A percentile compares a stretch with the other conserved stretches of the same genome.
Evolutionary conservation across 2,797 vertebrate species (phyloP).

Genomic region (Neoniphon sammara): DNA sequence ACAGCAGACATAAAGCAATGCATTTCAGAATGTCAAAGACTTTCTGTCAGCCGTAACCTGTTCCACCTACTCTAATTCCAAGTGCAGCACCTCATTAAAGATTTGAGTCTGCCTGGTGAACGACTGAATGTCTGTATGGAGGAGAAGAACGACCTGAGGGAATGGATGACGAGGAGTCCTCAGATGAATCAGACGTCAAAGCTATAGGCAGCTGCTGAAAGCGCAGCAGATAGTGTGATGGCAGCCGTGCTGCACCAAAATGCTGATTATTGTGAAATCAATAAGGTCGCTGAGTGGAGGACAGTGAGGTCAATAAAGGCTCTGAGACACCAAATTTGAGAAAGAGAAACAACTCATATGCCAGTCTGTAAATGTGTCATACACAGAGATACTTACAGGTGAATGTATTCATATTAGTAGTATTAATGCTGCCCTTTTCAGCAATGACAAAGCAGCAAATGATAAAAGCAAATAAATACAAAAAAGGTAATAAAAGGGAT

Average conservation of each 20-base stretch:
- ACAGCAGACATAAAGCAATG: too few relatives aligned
- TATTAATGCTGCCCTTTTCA: too few relatives aligned
- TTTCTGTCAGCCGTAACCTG: background rate
- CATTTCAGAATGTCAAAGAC: background rate
- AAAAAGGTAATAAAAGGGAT: too few relatives aligned
- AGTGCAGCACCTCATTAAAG: constrained; percentile 3
- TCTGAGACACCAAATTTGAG: too few relatives aligned
- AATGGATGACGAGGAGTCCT: background rate
- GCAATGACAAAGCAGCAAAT: too few relatives aligned
- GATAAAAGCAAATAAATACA: too few relatives aligned
- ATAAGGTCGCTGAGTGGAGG: background rate
- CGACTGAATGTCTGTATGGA: background rate
- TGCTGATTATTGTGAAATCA: background rate
- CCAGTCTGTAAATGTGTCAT: too few relatives aligned
- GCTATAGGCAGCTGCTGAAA: background rate
- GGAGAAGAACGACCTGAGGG: background rate
- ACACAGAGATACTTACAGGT: too few relatives aligned
- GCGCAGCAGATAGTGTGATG: too few relatives aligned
- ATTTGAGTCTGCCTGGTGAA: background rate
- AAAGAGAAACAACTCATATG: too few relatives aligned
- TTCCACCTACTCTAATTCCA: background rate
- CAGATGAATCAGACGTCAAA: background rate
- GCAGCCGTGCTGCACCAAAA: background rate
- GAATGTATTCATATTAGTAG: too few relatives aligned
- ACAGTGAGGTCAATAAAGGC: too few relatives aligned